Base-by-base conservation (phyloP, 64 coral and sea anemone genomes). In the Montipora capricornis region DNA sequence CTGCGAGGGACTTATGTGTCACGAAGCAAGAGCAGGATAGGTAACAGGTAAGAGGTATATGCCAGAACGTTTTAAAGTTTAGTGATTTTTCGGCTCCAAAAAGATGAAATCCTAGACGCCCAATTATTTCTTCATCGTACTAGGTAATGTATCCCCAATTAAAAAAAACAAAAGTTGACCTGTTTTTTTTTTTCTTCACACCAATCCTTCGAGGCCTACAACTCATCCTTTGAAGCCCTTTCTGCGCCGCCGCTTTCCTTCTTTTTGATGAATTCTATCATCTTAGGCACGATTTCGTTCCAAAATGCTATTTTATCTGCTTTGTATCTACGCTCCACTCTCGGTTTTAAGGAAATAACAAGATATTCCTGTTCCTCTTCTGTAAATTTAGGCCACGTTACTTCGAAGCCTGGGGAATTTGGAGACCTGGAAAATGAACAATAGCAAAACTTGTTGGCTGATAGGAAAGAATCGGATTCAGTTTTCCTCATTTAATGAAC, bases 371-470 rank as follows among this genome's bases (percentile, higher is more conserved):
- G 71, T 4, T 90, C 83, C 15, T 90, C 44, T 13, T 90, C 83
- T 5, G 93, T 95, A 74, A 90, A 95, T 79, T 78, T 90, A 69
- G 93, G 88, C 93, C 93, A 95, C 14, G 57, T 90, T 80, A 95
- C 80, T 10, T 79, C 80, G 68, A 66, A 61, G 44, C 85, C 88
- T 2, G 26, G 71, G 9, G 47, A 59, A 66, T 90, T 95, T 52
- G 93, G 93, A 78, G 81, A 45, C 8, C 93, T 95, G 20, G n/a
- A 62, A 76, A 13, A 37, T 5, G 22, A 89, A 61, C 14, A 7
- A 49, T 79, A 50, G n/a, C 13, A 26, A n/a, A 24, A 20, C 47
- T n/a, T 26, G 20, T 20, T 77, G 8, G 77, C 50, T 19, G 12
- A 2, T 13, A 77, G 73, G 44, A 57, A 57, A 11, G 53, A 57